Evolutionary conservation across 2,888 invertebrate genomes (phyloP).

Genomic region (Eupeodes luniger): DNA sequence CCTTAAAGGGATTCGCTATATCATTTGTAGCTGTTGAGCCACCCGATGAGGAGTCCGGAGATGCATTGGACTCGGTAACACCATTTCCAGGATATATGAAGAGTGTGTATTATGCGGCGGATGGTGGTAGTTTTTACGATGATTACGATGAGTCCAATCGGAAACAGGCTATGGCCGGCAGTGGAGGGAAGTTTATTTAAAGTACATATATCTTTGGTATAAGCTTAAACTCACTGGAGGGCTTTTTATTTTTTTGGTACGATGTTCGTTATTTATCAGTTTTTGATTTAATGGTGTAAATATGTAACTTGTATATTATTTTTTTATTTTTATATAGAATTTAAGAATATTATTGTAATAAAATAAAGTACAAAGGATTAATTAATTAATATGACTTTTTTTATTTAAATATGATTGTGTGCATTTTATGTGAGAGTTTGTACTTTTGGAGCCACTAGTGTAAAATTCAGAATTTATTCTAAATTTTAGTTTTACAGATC

Average conservation of each 20-base stretch:
- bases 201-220: too few species aligned
- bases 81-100: conserved; percentile 84
- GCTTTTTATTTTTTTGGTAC: neutral
- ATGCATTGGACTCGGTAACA: conserved; percentile 81
- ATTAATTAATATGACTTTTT: neutral
- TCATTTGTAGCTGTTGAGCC: conserved; percentile 91
- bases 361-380: conserved; percentile 28
- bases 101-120: conserved; percentile 78
- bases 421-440: too few species aligned
- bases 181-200: conserved; percentile 14
- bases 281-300: conserved; percentile 48
- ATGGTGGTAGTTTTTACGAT: conserved; percentile 60
- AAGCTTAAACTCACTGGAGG: neutral
- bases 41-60: conserved; percentile 83
- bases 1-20: conserved; percentile 96
- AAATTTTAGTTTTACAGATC: too few species aligned
- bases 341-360: conserved; percentile 26
- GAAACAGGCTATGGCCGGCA: neutral
- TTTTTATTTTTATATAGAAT: conserved; percentile 44
- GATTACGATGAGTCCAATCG: conserved; percentile 61
- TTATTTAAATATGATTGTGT: neutral
- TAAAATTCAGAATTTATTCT: too few species aligned
- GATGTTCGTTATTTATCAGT: conserved; percentile 6
- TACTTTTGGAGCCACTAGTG: too few species aligned
- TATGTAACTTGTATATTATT: conserved; percentile 59